Conservation (phyloP, 2,888 invertebrate species). For the Tachystola acroxantha region DNA sequence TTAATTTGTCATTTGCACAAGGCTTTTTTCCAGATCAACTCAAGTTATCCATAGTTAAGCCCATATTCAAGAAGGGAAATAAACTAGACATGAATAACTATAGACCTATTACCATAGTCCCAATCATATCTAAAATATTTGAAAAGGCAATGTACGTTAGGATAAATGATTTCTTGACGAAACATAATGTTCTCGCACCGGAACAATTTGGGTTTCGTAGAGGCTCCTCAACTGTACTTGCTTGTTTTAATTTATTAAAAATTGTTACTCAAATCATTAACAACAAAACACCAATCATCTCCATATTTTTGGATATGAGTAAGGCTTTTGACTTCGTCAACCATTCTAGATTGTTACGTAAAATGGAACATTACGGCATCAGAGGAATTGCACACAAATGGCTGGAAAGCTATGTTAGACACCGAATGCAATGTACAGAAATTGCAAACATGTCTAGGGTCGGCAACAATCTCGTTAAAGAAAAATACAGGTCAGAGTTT, state of each 20-base stretch:
- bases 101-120: background rate
- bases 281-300: background rate
- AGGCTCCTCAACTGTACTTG: background rate
- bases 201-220: background rate
- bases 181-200: background rate
- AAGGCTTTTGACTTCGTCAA: background rate
- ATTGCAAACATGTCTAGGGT: conserved; percentile 1
- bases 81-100: background rate
- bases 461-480: background rate
- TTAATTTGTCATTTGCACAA: background rate
- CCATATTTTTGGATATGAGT: background rate
- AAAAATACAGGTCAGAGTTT: background rate
- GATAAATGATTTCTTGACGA: background rate
- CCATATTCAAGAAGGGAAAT: background rate
- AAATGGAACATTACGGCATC: background rate
- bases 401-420: background rate
- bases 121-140: background rate
- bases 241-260: background rate
- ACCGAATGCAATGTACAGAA: background rate
- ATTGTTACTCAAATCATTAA: background rate
- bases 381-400: background rate
- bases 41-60: background rate
- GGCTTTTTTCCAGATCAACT: background rate
- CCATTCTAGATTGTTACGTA: background rate
- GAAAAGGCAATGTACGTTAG: background rate